Base-by-base conservation (phyloP, 2,888 invertebrate genomes). In the Cryptophagus acutangulus region DNA sequence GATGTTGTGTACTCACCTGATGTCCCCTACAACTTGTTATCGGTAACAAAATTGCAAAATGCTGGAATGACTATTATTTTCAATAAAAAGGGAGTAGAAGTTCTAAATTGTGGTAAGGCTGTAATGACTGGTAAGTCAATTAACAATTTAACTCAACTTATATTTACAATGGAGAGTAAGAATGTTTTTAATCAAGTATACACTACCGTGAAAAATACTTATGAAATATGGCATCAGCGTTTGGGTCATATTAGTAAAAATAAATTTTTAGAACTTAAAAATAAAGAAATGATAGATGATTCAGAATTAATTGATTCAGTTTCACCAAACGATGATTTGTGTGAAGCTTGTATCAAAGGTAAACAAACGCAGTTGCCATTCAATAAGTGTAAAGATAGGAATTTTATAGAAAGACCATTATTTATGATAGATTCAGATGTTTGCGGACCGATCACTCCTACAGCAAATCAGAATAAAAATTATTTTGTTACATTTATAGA, bases 1-100 rank as follows among this genome's bases (percentile, higher is more conserved):
- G 39, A 51, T 25, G 51, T 58, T 2, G 49, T 65, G 3, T 65
- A 47, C 42, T 58, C 58, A 37, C 38, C 52, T n/a, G 61, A 65
- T 20, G 49, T 55, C 3, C 59, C 59, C 25, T 51, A 59, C 41
- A 61, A 62, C 39, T 39, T 58, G 12, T 39, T 57, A 4, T 61
- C 59, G 0, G 59, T 62, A 30, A 38, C 41, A 20, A 41, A 37
- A 18, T 40, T 49, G 17, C 47, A 49, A 33, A 34, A 40, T 13
- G 36, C 43, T 36, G 49, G 44, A 29, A 38, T 46, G 35, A 25
- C 38, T 8, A 37, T 49, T 14, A 12, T 42, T 12, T 49, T 49
- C n/a, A n/a, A n/a, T 36, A 42, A 29, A 1, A 35, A 43, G 28
- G 28, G 24, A 13, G 44, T 40, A 10, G 17, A 37, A 14, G 40